Conservation (phyloP, 1,140 invertebrate genomes). For the Brachionus angularis region DNA sequence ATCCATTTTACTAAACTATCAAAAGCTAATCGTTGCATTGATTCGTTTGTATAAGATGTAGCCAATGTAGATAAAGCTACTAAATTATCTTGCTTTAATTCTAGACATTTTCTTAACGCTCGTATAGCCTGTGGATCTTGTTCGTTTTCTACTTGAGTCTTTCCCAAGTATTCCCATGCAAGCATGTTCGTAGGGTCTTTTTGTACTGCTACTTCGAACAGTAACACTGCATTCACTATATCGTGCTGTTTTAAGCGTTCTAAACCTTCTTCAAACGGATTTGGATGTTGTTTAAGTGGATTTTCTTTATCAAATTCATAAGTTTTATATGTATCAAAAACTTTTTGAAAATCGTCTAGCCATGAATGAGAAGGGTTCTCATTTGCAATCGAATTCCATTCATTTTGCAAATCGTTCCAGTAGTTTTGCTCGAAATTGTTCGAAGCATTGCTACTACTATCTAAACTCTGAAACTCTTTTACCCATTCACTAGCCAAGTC, state of each 20-base stretch:
- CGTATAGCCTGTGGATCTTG: conserved; percentile 81
- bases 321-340: conserved; percentile 32
- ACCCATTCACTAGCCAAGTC: conserved; percentile 60
- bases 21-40: conserved; percentile 62
- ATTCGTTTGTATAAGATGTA: conserved; percentile 91
- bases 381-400: conserved; percentile 69
- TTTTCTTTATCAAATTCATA: conserved; percentile 82
- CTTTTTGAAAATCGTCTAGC: conserved; percentile 31
- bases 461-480: conserved; percentile 59
- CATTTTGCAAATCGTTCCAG: conserved; percentile 71
- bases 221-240: conserved; percentile 85
- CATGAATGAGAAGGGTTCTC: conserved; percentile 46
- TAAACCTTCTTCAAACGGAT: conserved; percentile 80
- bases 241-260: conserved; percentile 76
- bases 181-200: conserved; percentile 70
- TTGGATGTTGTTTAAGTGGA: conserved; percentile 70
- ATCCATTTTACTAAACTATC: conserved; percentile 70
- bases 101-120: conserved; percentile 72
- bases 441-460: conserved; percentile 57
- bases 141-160: conserved; percentile 87
- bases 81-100: conserved; percentile 74
- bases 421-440: conserved; percentile 59
- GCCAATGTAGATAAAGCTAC: conserved; percentile 81
- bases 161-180: conserved; percentile 64
- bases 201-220: conserved; percentile 90